phyloP scores from a whole-genome alignment of 2,888 invertebrate species.

The Bibio marci region DNA sequence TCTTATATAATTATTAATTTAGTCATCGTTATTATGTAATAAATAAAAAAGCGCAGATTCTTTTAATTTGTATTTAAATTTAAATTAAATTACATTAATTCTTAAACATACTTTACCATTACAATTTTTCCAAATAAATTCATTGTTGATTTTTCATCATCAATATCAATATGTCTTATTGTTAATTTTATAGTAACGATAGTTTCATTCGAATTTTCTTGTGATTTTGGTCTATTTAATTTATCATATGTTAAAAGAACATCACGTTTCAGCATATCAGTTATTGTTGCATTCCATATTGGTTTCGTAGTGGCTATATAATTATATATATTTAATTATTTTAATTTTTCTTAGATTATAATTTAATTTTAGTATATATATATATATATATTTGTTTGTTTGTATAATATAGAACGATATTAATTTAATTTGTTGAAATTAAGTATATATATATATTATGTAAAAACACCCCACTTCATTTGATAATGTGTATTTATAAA shows the following conservation, averaged over 20 bases:
- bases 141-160: conserved; percentile 43
- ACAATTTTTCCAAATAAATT: conserved; percentile 40
- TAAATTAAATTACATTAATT: too few species aligned
- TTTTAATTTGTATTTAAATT: too few species aligned
- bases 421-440: too few species aligned
- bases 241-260: conserved; percentile 34
- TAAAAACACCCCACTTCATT: too few species aligned
- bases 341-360: too few species aligned
- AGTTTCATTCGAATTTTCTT: conserved; percentile 16
- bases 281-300: conserved; percentile 37
- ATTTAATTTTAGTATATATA: neutral
- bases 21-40: too few species aligned
- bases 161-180: conserved; percentile 45
- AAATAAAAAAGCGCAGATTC: too few species aligned
- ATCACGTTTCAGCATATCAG: conserved; percentile 36
- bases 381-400: neutral
- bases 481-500: too few species aligned
- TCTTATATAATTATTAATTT: too few species aligned
- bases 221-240: conserved; percentile 20
- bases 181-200: conserved; percentile 32
- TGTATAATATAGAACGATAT: too few species aligned
- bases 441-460: too few species aligned
- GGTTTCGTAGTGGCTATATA: conserved; percentile 18
- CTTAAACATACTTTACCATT: conserved; percentile 31
- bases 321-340: too few species aligned